Conservation (phyloP, 2,113 vertebrate species). For the Etheostoma cragini region DNA sequence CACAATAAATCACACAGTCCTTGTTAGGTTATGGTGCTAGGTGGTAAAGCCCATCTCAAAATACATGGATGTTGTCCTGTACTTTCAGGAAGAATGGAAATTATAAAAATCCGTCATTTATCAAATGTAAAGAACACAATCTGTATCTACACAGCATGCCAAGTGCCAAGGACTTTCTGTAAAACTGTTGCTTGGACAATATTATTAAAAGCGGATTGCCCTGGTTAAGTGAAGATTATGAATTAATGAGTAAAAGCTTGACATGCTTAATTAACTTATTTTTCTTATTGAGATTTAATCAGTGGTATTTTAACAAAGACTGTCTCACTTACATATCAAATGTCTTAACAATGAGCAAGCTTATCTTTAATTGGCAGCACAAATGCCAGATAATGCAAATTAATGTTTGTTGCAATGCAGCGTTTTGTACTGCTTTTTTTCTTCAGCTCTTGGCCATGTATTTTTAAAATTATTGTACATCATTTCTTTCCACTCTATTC, state of each 20-base stretch:
- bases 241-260: constrained; percentile 40
- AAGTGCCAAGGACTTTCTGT: constrained; percentile 1
- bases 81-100: background rate
- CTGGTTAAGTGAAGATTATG: constrained; percentile 37
- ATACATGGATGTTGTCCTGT: constrained; percentile 4
- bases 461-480: background rate
- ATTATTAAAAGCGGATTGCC: constrained; percentile 38
- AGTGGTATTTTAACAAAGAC: background rate
- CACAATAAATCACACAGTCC: constrained; percentile 42
- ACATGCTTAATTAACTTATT: constrained; percentile 29
- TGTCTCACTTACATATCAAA: background rate
- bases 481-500: background rate
- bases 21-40: constrained; percentile 30
- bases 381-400: background rate
- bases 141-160: background rate
- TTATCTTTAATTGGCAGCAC: background rate
- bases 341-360: background rate
- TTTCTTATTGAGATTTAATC: constrained; percentile 33
- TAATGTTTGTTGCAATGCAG: background rate
- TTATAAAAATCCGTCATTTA: background rate
- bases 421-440: background rate
- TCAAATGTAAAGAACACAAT: background rate
- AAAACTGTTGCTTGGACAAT: constrained; percentile 12
- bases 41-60: constrained; percentile 13
- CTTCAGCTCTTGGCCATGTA: background rate